Percentiles rank a stretch among this genome's conserved stretches.
These are phyloP conservation scores for Etheostoma spectabile DNA, from an alignment of 2,113 vertebrate species.

Conservation along the genomic window DNA sequence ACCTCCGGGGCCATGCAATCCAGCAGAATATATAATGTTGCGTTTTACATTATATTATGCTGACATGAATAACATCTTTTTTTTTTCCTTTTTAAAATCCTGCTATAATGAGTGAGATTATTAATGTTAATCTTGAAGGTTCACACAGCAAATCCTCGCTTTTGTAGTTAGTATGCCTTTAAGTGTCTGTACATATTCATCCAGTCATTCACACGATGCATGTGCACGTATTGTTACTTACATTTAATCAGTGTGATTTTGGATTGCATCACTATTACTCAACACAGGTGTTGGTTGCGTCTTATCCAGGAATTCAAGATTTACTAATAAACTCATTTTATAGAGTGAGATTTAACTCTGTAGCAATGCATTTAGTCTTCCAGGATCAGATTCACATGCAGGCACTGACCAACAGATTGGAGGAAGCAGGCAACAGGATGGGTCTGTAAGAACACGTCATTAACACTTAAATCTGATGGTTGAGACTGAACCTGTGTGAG, in stretches of 20 bases:
- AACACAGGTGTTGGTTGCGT: not conserved
- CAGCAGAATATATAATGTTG: conserved; percentile 2
- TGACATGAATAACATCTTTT: not conserved
- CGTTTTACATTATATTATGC: conserved; percentile 13
- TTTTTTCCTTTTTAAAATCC: conserved; percentile 7
- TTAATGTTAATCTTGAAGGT: conserved; percentile 4
- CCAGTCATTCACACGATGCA: conserved; percentile 19
- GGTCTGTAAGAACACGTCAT: not conserved
- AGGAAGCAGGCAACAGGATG: not conserved
- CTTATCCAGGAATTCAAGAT: not conserved
- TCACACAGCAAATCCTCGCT: conserved; percentile 10
- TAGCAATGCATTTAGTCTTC: not conserved
- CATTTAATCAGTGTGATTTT: not conserved
- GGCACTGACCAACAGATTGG: not conserved
- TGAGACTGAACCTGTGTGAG: no score
- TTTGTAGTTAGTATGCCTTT: conserved; percentile 56
- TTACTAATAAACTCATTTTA: not conserved
- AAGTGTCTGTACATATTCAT: conserved; percentile 41
- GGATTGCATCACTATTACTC: not conserved
- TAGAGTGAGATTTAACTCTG: not conserved
- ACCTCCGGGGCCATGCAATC: not conserved
- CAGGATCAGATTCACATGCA: not conserved
- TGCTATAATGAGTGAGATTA: conserved; percentile 23
- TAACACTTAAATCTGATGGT: not conserved
- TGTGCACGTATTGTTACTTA: not conserved